These are phyloP conservation scores for Sylvilagus bachmani DNA, from an alignment of 2,113 vertebrate genomes.

Conservation along the genomic window DNA sequence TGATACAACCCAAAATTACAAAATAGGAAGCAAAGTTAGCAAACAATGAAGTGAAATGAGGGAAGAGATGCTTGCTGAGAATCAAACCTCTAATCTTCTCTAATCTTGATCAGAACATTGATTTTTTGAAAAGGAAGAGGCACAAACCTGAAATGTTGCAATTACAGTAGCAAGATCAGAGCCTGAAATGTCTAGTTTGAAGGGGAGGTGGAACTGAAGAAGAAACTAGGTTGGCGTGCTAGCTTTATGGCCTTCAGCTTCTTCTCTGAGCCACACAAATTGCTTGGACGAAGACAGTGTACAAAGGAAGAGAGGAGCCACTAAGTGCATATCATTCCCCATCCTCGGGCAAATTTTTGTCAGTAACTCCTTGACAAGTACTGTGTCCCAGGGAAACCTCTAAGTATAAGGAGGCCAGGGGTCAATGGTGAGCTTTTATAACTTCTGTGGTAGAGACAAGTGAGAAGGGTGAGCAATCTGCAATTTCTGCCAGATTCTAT, in stretches of 20 bases:
- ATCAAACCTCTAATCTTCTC: not conserved
- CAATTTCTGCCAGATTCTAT: not conserved
- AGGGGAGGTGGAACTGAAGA: not conserved
- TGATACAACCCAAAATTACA: conserved; percentile 34
- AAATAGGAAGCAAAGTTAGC: conserved; percentile 56
- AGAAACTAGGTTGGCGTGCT: not conserved
- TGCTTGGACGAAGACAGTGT: not conserved
- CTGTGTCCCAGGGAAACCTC: not conserved
- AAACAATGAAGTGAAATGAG: conserved; percentile 1
- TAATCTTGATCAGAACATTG: not conserved
- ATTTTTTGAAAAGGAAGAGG: not conserved
- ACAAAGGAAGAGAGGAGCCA: not conserved
- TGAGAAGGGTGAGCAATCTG: not conserved
- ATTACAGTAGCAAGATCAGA: not conserved
- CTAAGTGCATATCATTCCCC: not conserved
- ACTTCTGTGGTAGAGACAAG: not conserved
- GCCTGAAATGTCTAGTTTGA: not conserved
- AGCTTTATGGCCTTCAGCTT: not conserved
- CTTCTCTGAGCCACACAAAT: not conserved
- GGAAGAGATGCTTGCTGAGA: not conserved
- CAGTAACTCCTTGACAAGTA: not conserved
- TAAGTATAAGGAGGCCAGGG: not conserved
- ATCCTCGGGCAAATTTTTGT: not conserved
- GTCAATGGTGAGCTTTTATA: not conserved
- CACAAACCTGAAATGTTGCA: not conserved